These are phyloP conservation scores for Thunnus maccoyii DNA, from an alignment of 2,113 vertebrate genomes.

Conservation along the genomic window DNA sequence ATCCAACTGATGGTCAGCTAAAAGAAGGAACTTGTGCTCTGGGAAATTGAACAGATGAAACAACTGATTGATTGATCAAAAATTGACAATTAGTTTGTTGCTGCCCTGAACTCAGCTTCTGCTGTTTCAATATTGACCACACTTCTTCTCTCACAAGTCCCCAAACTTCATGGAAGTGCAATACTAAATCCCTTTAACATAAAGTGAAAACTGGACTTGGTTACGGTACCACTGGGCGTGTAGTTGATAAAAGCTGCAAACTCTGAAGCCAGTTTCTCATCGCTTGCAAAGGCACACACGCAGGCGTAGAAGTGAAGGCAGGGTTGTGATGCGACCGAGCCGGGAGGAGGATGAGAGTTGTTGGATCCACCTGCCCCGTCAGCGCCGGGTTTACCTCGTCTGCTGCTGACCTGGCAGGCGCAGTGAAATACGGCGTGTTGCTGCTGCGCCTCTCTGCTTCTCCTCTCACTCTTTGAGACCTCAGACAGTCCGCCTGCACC, in stretches of 20 bases:
- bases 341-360: not conserved
- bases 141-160: too few species aligned
- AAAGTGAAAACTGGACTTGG: too few species aligned
- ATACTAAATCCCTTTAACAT: too few species aligned
- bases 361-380: conserved; percentile 3
- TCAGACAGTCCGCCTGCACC: conserved; percentile 29
- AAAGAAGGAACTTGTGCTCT: too few species aligned
- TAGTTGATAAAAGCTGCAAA: conserved; percentile 89
- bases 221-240: conserved; percentile 79
- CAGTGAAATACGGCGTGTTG: conserved; percentile 68
- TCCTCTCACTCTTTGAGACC: conserved; percentile 58
- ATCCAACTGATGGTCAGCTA: too few species aligned
- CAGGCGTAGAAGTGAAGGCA: conserved; percentile 97
- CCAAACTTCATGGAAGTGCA: too few species aligned
- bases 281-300: conserved; percentile 92
- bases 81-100: too few species aligned
- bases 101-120: too few species aligned
- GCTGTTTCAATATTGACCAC: too few species aligned
- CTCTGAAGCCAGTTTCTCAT: conserved; percentile 90
- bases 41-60: too few species aligned
- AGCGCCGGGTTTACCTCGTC: not conserved
- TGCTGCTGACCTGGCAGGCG: conserved; percentile 62
- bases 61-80: too few species aligned
- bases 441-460: conserved; percentile 10
- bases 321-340: conserved; percentile 38